Percentiles rank a stretch among this genome's conserved stretches.
Conservation (phyloP, 2,797 vertebrate species). For the Myotis myotis region DNA sequence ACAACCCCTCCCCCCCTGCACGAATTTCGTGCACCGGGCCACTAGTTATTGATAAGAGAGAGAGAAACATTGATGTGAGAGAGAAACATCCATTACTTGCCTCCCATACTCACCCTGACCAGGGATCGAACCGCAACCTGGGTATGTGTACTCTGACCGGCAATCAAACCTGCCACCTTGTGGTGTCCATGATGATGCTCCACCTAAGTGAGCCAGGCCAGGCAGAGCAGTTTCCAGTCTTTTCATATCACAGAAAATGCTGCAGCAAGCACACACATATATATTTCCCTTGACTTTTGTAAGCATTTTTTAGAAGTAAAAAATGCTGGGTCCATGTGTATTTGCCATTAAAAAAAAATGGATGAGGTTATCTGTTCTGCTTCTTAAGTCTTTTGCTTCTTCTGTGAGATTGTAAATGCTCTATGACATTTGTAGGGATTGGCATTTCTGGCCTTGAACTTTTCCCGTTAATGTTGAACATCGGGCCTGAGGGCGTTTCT, state of each 20-base stretch:
- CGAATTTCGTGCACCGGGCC: no score
- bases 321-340: not conserved
- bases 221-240: not conserved
- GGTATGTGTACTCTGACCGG: no score
- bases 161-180: no score
- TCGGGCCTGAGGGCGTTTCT: not conserved
- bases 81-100: no score
- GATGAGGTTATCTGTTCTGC: not conserved
- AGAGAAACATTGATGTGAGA: no score
- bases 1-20: no score
- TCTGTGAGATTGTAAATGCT: not conserved
- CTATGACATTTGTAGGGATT: not conserved
- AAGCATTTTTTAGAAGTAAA: conserved; percentile 32
- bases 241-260: not conserved
- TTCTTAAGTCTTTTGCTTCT: not conserved
- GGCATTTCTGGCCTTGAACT: not conserved
- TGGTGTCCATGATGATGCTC: no score
- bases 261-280: not conserved
- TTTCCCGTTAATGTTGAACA: not conserved
- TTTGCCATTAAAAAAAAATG: not conserved
- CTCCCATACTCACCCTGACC: no score
- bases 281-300: not conserved
- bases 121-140: no score
- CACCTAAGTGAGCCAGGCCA: no score
- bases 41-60: no score